A percentile compares a stretch with the other conserved stretches of the same genome.
Evolutionary conservation across 1,140 invertebrate genomes (phyloP).

Genomic region (Semibalanus balanoides): DNA sequence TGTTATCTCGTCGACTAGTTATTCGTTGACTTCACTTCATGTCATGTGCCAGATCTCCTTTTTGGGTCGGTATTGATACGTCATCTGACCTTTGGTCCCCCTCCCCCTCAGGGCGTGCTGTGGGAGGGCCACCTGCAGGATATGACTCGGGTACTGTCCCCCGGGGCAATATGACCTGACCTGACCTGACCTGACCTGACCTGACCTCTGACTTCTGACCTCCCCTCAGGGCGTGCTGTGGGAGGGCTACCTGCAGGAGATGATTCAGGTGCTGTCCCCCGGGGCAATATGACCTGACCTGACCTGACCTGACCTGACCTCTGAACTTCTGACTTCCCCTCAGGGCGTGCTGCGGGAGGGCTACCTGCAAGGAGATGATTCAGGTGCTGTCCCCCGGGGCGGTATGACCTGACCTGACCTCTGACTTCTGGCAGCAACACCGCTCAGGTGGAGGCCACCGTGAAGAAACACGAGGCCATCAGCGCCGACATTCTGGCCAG

Average conservation of each 20-base stretch:
- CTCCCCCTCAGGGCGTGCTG: conserved; percentile 52
- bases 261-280: conserved; percentile 88
- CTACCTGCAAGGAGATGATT: conserved; percentile 96
- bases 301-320: conserved; percentile 7
- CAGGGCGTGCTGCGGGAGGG: conserved; percentile 74
- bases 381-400: conserved; percentile 75
- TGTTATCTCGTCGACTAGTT: too few species aligned
- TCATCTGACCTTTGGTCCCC: conserved; percentile 13
- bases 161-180: too few species aligned
- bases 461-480: conserved; percentile 97
- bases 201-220: conserved; percentile 14
- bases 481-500: conserved; percentile 86
- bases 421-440: conserved; percentile 82
- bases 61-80: too few species aligned
- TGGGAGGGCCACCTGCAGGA: conserved; percentile 85
- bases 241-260: conserved; percentile 91
- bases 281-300: conserved; percentile 31
- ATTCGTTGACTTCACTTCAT: too few species aligned
- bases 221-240: conserved; percentile 58
- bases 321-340: conserved; percentile 24
- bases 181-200: conserved; percentile 7
- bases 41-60: too few species aligned
- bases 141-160: too few species aligned
- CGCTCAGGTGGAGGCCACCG: conserved; percentile 85
- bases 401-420: conserved; percentile 7